A percentile compares a stretch with the other conserved stretches of the same genome.
These are phyloP conservation scores for Thereuonema tuberculata DNA, from an alignment of 1,140 invertebrate species.

Conservation along the genomic window DNA sequence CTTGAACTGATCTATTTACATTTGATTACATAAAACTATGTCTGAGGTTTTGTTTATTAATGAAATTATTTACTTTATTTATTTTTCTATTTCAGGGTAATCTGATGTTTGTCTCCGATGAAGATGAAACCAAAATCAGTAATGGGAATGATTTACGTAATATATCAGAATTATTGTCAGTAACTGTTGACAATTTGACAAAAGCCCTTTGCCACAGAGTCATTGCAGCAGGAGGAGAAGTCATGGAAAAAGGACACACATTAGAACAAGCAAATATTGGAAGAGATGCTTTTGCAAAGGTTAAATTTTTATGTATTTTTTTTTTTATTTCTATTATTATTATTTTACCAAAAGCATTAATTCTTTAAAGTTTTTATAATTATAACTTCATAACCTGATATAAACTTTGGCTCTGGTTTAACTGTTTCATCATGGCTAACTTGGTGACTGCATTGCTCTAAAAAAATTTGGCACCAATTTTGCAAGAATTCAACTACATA, in stretches of 20 bases:
- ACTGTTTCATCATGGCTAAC: no score
- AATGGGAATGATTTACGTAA: slow-evolving; percentile 43
- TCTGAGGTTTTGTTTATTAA: no score
- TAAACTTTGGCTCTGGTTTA: no score
- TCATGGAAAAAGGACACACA: slow-evolving; percentile 83
- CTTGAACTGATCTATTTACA: no score
- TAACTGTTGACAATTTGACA: slow-evolving; percentile 54
- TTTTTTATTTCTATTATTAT: slow-evolving; percentile 10
- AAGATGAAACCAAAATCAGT: slow-evolving; percentile 48
- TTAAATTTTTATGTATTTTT: no score
- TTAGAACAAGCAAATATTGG: slow-evolving; percentile 71
- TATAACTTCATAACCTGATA: no score
- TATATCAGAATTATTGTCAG: slow-evolving; percentile 53
- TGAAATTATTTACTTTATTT: slow-evolving; percentile 17
- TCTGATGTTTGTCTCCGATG: slow-evolving; percentile 47
- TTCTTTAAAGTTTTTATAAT: no score
- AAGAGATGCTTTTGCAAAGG: slow-evolving; percentile 85
- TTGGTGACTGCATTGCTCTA: no score
- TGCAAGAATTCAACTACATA: no score
- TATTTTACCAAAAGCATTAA: no score
- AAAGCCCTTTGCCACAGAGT: slow-evolving; percentile 67
- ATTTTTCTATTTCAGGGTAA: slow-evolving; percentile 45
- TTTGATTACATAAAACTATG: no score
- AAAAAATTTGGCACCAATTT: no score
- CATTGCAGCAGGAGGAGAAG: slow-evolving; percentile 83